Conservation (phyloP, 2,888 invertebrate genomes). For the Drosophila fulvimacula region DNA sequence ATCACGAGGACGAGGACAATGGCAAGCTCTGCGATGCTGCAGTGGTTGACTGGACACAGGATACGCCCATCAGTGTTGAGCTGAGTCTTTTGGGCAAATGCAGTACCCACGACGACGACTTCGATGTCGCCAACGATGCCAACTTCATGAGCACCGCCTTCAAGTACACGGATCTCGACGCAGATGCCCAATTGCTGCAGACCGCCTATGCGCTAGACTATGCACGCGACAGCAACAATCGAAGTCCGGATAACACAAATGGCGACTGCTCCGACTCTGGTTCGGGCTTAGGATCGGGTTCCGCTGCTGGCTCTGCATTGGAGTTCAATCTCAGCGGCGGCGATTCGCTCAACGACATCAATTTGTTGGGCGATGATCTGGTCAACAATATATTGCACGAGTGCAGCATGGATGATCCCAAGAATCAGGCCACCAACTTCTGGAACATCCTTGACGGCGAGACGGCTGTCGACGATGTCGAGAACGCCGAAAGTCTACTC, state of each 20-base stretch:
- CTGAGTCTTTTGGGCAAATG: slow-evolving; percentile 74
- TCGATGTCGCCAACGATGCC: slow-evolving; percentile 43
- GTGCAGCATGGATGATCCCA: slow-evolving; percentile 84
- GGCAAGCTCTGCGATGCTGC: slow-evolving; percentile 56
- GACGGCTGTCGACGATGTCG: slow-evolving; percentile 80
- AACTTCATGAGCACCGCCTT: slow-evolving; percentile 81
- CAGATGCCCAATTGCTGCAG: slow-evolving; percentile 82
- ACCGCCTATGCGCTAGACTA: slow-evolving; percentile 71
- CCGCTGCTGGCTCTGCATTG: slow-evolving; percentile 74
- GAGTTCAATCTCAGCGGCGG: slow-evolving; percentile 84
- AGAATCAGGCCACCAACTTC: slow-evolving; percentile 84
- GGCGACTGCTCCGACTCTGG: slow-evolving; percentile 69
- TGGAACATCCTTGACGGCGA: slow-evolving; percentile 85
- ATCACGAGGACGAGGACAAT: slow-evolving; percentile 35
- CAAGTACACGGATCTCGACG: slow-evolving; percentile 83
- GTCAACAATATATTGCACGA: slow-evolving; percentile 85
- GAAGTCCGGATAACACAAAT: slow-evolving; percentile 68
- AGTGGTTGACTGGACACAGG: slow-evolving; percentile 81
- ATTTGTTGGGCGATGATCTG: slow-evolving; percentile 83
- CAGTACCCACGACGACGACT: slow-evolving; percentile 9
- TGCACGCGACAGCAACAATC: slow-evolving; percentile 69
- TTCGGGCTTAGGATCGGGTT: slow-evolving; percentile 68
- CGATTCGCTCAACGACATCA: slow-evolving; percentile 84
- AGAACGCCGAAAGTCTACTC: slow-evolving; percentile 73
- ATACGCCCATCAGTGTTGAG: slow-evolving; percentile 83